Base-by-base conservation (phyloP, 2,888 invertebrate genomes). In the Heteromurus nitidus region DNA sequence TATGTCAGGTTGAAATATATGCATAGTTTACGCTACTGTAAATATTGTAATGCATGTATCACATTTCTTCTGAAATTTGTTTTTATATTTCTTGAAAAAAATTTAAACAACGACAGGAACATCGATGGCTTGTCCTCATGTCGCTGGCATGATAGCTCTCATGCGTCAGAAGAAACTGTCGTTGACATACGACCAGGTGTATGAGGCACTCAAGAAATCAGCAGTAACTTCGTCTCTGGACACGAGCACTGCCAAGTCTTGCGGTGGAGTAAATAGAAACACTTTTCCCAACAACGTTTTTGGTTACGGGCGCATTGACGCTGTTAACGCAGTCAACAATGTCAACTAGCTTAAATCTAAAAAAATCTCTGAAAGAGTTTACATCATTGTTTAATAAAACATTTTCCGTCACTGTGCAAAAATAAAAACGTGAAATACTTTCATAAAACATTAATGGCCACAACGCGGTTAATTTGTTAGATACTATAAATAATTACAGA, bases 301-400 rank as follows among this genome's bases (percentile, higher is more conserved):
- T 24, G 79, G 79, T n/a, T 70, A 64, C 36, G 79, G 79, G 3
- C 22, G 24, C 0, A 64, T 79, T 16, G 79, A 79, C 44, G 70
- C 79, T 53, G 24, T 70, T 1, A 53, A 79, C 36, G 22, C 70
- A 20, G 36, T 79, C 16, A 62, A 69, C 9, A 69, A 69, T n/a
- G 36, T 36, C n/a, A n/a, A n/a, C n/a, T n/a, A n/a, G n/a, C n/a
- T n/a, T n/a, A n/a, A n/a, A n/a, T n/a, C n/a, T n/a, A n/a, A n/a
- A n/a, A n/a, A n/a, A n/a, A n/a, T n/a, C n/a, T n/a, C n/a, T n/a
- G n/a, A n/a, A n/a, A n/a, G n/a, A n/a, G n/a, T n/a, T n/a, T n/a
- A n/a, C n/a, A n/a, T n/a, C n/a, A n/a, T n/a, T n/a, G n/a, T n/a
- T n/a, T n/a, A n/a, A n/a, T n/a, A n/a, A n/a, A n/a, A n/a, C n/a